Percentiles rank a stretch among this genome's conserved stretches.
Evolutionary conservation across 2,113 vertebrate species (phyloP).

Genomic region (Thinocorus orbignyianus): DNA sequence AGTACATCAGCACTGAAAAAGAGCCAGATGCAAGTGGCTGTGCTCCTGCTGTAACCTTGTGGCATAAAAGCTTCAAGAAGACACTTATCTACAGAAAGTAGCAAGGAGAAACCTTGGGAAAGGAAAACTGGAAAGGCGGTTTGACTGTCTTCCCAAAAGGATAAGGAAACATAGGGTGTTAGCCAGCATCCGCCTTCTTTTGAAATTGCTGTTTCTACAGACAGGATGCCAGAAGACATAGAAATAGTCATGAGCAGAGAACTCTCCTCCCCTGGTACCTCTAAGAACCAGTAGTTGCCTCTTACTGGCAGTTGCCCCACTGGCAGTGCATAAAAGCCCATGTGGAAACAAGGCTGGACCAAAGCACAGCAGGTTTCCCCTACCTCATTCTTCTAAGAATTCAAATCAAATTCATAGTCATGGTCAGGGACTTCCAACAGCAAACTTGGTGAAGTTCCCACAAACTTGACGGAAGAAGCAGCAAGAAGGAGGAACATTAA

Average conservation of each 20-base stretch:
- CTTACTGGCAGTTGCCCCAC: background rate
- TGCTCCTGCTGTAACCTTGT: background rate
- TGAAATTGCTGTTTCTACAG: background rate
- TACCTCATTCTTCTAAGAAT: background rate
- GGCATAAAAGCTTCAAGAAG: background rate
- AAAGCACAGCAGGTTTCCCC: background rate
- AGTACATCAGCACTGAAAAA: background rate
- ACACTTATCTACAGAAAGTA: background rate
- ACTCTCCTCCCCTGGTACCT: background rate
- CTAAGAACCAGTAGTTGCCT: background rate
- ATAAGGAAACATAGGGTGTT: background rate
- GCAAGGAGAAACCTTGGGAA: background rate
- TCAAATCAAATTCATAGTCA: background rate
- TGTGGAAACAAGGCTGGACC: background rate
- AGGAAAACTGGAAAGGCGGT: background rate
- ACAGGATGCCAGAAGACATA: background rate
- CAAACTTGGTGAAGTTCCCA: background rate
- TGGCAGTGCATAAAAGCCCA: background rate
- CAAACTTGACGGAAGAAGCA: background rate
- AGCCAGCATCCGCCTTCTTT: background rate
- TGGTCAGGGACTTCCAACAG: background rate
- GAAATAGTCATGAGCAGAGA: background rate
- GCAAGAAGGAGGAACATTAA: background rate
- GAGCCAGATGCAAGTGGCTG: background rate
- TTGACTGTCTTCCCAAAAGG: background rate